Base-by-base conservation (phyloP, 2,888 invertebrate species). In the Neuroscelio doddi region DNA sequence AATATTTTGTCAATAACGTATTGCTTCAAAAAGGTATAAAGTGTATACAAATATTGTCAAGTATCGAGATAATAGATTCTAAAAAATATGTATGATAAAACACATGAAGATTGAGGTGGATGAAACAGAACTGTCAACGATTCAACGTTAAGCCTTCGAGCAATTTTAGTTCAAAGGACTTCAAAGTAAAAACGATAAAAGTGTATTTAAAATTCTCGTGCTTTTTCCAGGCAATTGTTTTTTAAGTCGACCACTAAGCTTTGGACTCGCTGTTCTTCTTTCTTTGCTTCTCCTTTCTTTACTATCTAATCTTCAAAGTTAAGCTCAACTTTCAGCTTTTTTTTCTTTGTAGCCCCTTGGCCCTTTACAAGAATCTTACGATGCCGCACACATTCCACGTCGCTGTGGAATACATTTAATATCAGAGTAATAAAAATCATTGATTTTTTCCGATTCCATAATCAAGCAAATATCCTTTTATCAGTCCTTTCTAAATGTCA, bases 151-250 rank as follows among this genome's bases (percentile, higher is more conserved):
- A 64, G 58, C 51, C 63, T 59, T 56, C 53, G 50, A 63, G 62
- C 53, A 49, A 56, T 67, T 56, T 47, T 44, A 46, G 30, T 49
- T 64, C 63, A 70, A 69, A 68, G 58, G 59, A 62, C 46, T 53
- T 58, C 61, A 61, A 61, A 65, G 59, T 32, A 39, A 62, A 64
- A 67, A 66, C 73, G 73, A 76, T 77, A 74, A 77, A 77, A 75
- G 72, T 71, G 74, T 73, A 73, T 77, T 79, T 79, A 77, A 80
- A 77, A 80, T 79, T 79, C 76, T 61, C 70, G 67, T 67, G 69
- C 68, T 55, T 73, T 73, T 72, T 70, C 69, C 56, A 66, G 74
- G 72, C 77, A 73, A 80, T 80, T 79, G 79, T 79, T 79, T 78
- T 63, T 73, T 70, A 74, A 76, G 74, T 74, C 70, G 65, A 61